These are phyloP conservation scores for Myathropa florea DNA, from an alignment of 2,888 invertebrate genomes.

Conservation along the genomic window DNA sequence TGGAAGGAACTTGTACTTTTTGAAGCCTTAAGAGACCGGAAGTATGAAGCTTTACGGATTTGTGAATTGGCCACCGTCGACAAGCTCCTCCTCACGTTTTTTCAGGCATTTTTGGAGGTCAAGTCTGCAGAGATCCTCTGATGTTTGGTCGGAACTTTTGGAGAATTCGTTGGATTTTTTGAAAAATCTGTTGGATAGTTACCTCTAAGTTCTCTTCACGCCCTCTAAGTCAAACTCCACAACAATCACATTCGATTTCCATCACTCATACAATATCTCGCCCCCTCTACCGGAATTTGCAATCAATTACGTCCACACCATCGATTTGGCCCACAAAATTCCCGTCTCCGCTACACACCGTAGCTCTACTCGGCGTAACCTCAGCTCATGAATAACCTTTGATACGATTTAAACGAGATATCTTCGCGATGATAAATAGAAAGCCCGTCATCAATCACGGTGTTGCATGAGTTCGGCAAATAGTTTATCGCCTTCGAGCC, in stretches of 20 bases:
- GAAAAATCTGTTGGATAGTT: no score
- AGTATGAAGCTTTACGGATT: no score
- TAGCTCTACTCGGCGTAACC: background rate
- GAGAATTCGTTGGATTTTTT: no score
- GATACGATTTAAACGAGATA: slow-evolving; percentile 12
- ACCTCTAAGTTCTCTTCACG: no score
- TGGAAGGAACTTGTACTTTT: no score
- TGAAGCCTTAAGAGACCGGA: no score
- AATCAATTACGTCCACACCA: background rate
- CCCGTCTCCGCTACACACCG: background rate
- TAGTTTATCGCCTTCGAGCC: background rate
- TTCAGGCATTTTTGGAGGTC: no score
- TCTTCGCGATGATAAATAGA: background rate
- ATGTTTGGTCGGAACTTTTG: no score
- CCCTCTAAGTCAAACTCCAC: no score
- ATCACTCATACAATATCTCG: background rate
- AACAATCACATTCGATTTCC: background rate
- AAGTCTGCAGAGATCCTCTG: no score
- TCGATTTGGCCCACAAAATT: background rate
- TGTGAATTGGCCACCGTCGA: no score
- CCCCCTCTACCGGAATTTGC: background rate
- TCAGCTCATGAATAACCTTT: background rate
- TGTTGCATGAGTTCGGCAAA: background rate
- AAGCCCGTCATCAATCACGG: background rate
- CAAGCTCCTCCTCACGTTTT: no score